phyloP scores from a whole-genome alignment of 2,888 invertebrate genomes.

The Scaptomyza caliginosa region DNA sequence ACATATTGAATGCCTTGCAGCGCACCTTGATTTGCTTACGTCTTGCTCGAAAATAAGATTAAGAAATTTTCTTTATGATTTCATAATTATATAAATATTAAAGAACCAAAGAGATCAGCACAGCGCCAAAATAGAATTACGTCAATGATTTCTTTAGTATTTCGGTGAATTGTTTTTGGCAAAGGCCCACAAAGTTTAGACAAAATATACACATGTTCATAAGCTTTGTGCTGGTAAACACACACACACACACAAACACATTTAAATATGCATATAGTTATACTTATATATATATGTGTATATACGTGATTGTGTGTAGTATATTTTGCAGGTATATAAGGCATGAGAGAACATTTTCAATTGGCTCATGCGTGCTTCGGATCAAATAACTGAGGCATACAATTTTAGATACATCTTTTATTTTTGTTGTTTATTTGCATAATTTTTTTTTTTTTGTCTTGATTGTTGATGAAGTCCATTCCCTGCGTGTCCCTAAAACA shows the following conservation, averaged over 20 bases:
- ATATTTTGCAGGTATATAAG: conserved; percentile 55
- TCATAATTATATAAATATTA: conserved; percentile 78
- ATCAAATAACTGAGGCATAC: conserved; percentile 71
- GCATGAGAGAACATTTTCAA: conserved; percentile 45
- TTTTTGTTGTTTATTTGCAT: conserved; percentile 9
- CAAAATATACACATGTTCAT: conserved; percentile 63
- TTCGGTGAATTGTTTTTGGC: conserved; percentile 65
- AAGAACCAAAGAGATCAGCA: not conserved
- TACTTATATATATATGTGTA: conserved; percentile 19
- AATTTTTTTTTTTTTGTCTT: conserved; percentile 7
- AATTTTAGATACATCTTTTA: conserved; percentile 42
- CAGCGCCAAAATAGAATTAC: conserved; percentile 58
- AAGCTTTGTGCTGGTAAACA: conserved; percentile 34
- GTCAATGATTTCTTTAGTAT: conserved; percentile 63
- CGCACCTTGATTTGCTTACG: conserved; percentile 49
- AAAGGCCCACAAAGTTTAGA: conserved; percentile 65
- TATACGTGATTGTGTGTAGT: conserved; percentile 16
- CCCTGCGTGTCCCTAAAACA: conserved; percentile 19
- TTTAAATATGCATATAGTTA: conserved; percentile 15
- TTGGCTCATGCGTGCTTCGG: conserved; percentile 57
- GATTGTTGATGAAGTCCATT: conserved; percentile 25
- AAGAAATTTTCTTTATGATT: conserved; percentile 60
- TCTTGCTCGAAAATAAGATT: conserved; percentile 33
- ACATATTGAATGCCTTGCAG: conserved; percentile 30
- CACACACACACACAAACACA: conserved; percentile 22